A percentile compares a stretch with the other conserved stretches of the same genome.
These are phyloP conservation scores for Aethes cnicana DNA, from an alignment of 2,888 invertebrate genomes.

Conservation along the genomic window DNA sequence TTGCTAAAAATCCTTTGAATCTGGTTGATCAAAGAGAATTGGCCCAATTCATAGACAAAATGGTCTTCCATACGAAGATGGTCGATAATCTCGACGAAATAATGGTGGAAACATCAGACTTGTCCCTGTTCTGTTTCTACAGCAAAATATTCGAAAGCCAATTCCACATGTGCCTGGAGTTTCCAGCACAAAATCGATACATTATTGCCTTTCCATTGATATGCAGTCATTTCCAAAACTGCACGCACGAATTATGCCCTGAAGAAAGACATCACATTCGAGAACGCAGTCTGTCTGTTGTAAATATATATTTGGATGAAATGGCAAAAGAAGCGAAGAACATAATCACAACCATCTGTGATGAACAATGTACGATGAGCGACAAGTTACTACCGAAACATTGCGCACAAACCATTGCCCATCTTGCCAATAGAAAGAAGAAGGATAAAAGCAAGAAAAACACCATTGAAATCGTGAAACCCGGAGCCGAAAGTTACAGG, in stretches of 20 bases:
- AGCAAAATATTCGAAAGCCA: conserved; percentile 98
- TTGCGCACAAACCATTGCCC: conserved; percentile 94
- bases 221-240: conserved; percentile 98
- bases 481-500: conserved; percentile 97
- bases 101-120: conserved; percentile 97
- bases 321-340: conserved; percentile 99
- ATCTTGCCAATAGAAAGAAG: conserved; percentile 93
- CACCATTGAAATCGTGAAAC: conserved; percentile 92
- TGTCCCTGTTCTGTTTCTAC: conserved; percentile 99
- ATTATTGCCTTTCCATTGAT: conserved; percentile 98
- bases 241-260: conserved; percentile 98
- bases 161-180: conserved; percentile 99
- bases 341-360: conserved; percentile 98
- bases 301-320: conserved; percentile 98
- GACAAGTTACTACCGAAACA: conserved; percentile 97
- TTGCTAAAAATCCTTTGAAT: conserved; percentile 89
- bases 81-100: conserved; percentile 99
- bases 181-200: conserved; percentile 98
- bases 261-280: conserved; percentile 98
- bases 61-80: conserved; percentile 98
- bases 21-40: conserved; percentile 93
- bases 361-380: conserved; percentile 98
- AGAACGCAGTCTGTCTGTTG: conserved; percentile 96
- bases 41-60: conserved; percentile 95
- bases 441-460: conserved; percentile 96